Evolutionary conservation across 2,797 vertebrate genomes (phyloP), one percentile per base, ranked within the genome.

Genomic region (Argyrosomus regius): DNA sequence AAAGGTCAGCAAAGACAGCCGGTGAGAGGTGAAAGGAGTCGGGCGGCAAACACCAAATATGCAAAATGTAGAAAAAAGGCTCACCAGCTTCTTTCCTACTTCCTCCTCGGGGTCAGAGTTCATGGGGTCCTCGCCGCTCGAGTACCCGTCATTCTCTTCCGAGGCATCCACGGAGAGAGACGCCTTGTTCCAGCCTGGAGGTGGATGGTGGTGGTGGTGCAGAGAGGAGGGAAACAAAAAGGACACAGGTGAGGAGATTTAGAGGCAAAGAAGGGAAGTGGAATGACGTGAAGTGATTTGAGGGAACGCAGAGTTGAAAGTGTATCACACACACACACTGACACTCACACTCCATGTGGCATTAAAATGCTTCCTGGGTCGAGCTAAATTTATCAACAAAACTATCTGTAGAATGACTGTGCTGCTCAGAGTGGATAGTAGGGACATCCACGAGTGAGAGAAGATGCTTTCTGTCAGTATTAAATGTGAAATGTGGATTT

Each of bases 81-180:
- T 94, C 92, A 98, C 98, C 96, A 97, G 95, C 87, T 97, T 98
- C 87, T 93, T 94, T 24, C 91, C 95, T 5, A 81, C 92, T n/a
- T 98, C 97, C 0, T 98, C 97, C 82, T 99, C 98, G 0, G 96
- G 93, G 75, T 99, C 97, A 6, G 93, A 95, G 90, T 97, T 98
- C 72, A 97, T 83, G 0, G 95, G 96, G 22, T 99, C 97, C 87
- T 98, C 97, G 0, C 96, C 81, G 5, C 97, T 98, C 14, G 97
- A 99, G 96, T 96, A 98, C 8, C 95, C 97, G 0, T 97, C 96
- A 1, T 92, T 96, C 82, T 98, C 98, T 78, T 97, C 96, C 0
- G 96, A 96, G 26, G 93, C 96, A n/a, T 98, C 97, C 46, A 95
- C 87, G 0, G 96, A 97, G 24, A 96, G 95, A 53, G 96, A 96